Evolutionary conservation across 2,797 vertebrate species (phyloP).

Genomic region (Sarcophilus harrisii): DNA sequence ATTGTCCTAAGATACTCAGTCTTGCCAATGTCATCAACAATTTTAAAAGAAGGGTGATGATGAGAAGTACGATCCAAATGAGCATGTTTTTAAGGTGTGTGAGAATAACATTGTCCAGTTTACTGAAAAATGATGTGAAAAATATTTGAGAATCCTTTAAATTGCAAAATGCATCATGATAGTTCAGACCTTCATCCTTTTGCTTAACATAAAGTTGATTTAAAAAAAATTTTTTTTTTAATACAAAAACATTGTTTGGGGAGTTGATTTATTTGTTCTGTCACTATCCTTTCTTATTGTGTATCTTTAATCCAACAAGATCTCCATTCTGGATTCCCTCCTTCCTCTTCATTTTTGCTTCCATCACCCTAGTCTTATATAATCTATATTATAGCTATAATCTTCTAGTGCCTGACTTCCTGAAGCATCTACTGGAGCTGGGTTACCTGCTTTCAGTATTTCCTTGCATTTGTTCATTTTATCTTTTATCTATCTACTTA

Average conservation of each 20-base stretch:
- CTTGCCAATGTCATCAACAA: background rate
- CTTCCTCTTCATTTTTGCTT: background rate
- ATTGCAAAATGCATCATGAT: background rate
- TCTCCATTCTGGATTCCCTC: background rate
- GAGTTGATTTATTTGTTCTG: background rate
- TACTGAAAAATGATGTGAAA: background rate
- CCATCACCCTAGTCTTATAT: background rate
- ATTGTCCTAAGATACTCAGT: background rate
- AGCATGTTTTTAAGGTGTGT: background rate
- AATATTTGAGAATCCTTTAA: background rate
- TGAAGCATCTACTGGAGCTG: background rate
- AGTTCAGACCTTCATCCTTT: background rate
- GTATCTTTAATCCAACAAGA: background rate
- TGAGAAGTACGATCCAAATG: background rate
- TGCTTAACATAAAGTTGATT: background rate
- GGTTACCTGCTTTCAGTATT: background rate
- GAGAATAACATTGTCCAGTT: background rate
- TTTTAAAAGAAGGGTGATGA: background rate
- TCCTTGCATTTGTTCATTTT: background rate
- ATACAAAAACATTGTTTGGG: background rate
- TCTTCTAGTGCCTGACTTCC: background rate
- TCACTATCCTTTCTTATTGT: background rate
- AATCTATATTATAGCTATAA: too few species aligned
- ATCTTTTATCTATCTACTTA: background rate
- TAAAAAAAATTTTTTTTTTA: background rate